Evolutionary conservation across 92 coral and sea anemone species (phyloP).

Genomic region (Chrysogorgia sp.): DNA sequence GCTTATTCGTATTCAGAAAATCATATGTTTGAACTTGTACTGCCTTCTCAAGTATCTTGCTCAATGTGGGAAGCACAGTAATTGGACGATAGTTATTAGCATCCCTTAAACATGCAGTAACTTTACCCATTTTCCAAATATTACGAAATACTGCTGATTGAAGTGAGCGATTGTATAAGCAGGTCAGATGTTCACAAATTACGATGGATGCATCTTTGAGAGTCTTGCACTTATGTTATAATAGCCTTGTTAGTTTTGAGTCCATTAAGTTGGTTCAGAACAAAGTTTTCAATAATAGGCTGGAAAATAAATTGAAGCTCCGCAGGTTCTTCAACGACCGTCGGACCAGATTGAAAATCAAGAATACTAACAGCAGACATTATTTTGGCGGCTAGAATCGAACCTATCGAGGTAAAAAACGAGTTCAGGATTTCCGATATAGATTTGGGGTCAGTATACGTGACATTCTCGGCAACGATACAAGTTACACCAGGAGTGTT

Average conservation of each 20-base stretch:
- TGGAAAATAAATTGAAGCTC: slow-evolving; percentile 29
- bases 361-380: slow-evolving; percentile 16
- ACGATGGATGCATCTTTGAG: slow-evolving; percentile 44
- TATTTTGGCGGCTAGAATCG: slow-evolving; percentile 40
- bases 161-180: slow-evolving; percentile 43
- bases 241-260: slow-evolving; percentile 42
- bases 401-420: slow-evolving; percentile 60
- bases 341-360: slow-evolving; percentile 18
- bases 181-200: slow-evolving; percentile 16
- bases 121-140: slow-evolving; percentile 53
- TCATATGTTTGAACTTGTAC: slow-evolving; percentile 41
- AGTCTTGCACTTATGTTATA: slow-evolving; percentile 50
- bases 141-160: slow-evolving; percentile 30
- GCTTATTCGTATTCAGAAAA: slow-evolving; percentile 41
- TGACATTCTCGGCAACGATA: slow-evolving; percentile 38
- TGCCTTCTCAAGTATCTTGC: slow-evolving; percentile 51
- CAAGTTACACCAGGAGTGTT: slow-evolving; percentile 44
- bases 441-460: slow-evolving; percentile 46
- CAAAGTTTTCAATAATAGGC: slow-evolving; percentile 32
- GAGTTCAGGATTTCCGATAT: slow-evolving; percentile 45
- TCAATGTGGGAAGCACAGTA: slow-evolving; percentile 33
- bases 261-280: slow-evolving; percentile 29
- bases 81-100: slow-evolving; percentile 42
- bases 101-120: slow-evolving; percentile 41
- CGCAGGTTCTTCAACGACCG: slow-evolving; percentile 24